phyloP scores from a whole-genome alignment of 2,113 vertebrate species.

The Pangasianodon gigas region DNA sequence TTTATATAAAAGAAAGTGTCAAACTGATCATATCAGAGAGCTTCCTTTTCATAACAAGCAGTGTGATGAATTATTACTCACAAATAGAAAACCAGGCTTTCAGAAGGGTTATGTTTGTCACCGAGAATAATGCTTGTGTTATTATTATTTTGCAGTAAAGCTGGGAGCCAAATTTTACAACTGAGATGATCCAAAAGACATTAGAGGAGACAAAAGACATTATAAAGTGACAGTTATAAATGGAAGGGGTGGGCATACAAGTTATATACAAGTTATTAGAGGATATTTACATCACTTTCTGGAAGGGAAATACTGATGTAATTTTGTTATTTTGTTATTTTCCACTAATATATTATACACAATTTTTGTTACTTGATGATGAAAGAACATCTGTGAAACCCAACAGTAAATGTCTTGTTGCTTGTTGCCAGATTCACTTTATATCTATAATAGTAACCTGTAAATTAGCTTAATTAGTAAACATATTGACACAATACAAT shows the following conservation, averaged over 20 bases:
- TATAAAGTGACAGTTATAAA: not conserved
- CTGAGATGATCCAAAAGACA: constrained; percentile 4
- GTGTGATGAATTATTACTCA: not conserved
- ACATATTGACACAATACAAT: not conserved
- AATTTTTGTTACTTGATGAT: not conserved
- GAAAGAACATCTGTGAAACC: not conserved
- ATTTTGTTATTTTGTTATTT: not conserved
- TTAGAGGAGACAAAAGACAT: constrained; percentile 6
- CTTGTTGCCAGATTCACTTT: not conserved
- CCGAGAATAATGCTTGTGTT: constrained; percentile 9
- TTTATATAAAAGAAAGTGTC: constrained; percentile 10
- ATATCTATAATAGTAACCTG: not conserved
- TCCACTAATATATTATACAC: not conserved
- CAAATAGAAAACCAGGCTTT: not conserved
- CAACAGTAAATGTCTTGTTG: not conserved
- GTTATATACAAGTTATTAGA: not conserved
- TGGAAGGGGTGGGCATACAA: not conserved
- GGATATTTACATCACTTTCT: not conserved
- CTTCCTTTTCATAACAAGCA: constrained; percentile 32
- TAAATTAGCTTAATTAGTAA: not conserved
- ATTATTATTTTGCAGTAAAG: constrained; percentile 1
- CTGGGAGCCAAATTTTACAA: not conserved
- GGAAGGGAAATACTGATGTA: not conserved
- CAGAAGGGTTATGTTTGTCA: not conserved
- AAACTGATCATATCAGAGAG: constrained; percentile 5